Evolutionary conservation across 1,140 invertebrate genomes (phyloP), one percentile per base, ranked within the genome.

Genomic region (Parasteatoda tepidariorum): DNA sequence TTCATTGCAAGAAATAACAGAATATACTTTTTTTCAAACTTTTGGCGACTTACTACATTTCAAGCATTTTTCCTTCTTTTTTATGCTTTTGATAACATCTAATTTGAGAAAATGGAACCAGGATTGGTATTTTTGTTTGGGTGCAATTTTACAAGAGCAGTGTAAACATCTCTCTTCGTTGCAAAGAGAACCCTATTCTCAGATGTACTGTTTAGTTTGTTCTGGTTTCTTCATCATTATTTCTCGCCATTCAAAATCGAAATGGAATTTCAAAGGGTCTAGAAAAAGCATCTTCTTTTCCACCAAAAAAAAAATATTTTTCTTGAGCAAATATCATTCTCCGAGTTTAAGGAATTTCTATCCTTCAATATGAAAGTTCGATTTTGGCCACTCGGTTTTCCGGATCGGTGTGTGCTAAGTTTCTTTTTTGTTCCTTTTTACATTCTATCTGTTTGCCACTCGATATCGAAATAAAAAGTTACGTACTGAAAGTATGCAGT

Each of bases 261-360:
- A 71, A 71, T 71, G 31, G 68, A 33, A 41, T 71, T 71, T 54
- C 41, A 38, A 71, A 18, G 68, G 64, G n/a, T 71, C 55, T 71
- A 54, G 33, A 6, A 71, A 48, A 28, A 71, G 68, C 48, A 31
- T 71, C 41, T 38, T 33, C 68, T 54, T 70, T 71, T 55, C 68
- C 13, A 18, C n/a, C 13, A 26, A 13, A 6, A 41, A 6, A 5
- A 41, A 41, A 71, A 71, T 71, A 38, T 71, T 54, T 71, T 71
- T 71, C 68, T 18, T 54, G 22, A 26, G 38, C 68, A 71, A 71
- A 71, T 71, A 71, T 71, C 68, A 71, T 71, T 71, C 68, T 71
- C 41, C 55, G 38, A 54, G 68, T 28, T 26, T 38, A 6, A 41
- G 38, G 55, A 48, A 55, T 41, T 54, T 71, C 41, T 33, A 71